Evolutionary conservation across 2,113 vertebrate species (phyloP).

Genomic region (Channa maculata): DNA sequence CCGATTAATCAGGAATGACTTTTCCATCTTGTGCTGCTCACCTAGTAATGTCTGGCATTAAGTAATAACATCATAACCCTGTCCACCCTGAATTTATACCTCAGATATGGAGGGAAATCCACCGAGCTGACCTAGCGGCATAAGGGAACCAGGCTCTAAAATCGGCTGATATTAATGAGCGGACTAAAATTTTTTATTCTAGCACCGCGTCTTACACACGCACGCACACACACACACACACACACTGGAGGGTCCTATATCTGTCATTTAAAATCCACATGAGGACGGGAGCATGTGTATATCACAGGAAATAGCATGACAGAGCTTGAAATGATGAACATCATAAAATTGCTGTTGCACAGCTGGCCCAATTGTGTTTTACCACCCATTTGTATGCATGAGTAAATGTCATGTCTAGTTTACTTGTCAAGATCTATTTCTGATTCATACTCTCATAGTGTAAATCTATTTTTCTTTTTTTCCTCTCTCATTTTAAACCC

Average conservation of each 20-base stretch:
- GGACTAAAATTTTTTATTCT: slow-evolving; percentile 58
- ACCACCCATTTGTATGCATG: slow-evolving; percentile 38
- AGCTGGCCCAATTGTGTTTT: slow-evolving; percentile 29
- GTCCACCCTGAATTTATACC: slow-evolving; percentile 71
- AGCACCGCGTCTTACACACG: slow-evolving; percentile 17
- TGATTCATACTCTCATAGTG: not conserved
- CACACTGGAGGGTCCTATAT: slow-evolving; percentile 23
- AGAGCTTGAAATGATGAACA: slow-evolving; percentile 41
- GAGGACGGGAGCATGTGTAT: slow-evolving; percentile 25
- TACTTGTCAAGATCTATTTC: slow-evolving; percentile 26
- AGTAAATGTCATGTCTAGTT: slow-evolving; percentile 36
- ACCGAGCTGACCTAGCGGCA: slow-evolving; percentile 61
- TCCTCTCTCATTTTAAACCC: not conserved
- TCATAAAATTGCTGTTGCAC: slow-evolving; percentile 41
- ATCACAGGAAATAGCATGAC: slow-evolving; percentile 44
- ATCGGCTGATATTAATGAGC: slow-evolving; percentile 72
- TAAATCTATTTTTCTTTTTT: too few relatives aligned
- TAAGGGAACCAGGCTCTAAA: slow-evolving; percentile 47
- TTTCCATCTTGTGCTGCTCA: slow-evolving; percentile 78
- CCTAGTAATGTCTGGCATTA: slow-evolving; percentile 78
- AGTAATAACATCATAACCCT: slow-evolving; percentile 81
- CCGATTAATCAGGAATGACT: slow-evolving; percentile 78
- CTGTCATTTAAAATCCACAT: slow-evolving; percentile 45
- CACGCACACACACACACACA: slow-evolving; percentile 16
- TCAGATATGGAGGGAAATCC: slow-evolving; percentile 62